A percentile compares a stretch with the other conserved stretches of the same genome.
Conservation (phyloP, 2,888 invertebrate species). For the Rhogogaster chlorosoma region DNA sequence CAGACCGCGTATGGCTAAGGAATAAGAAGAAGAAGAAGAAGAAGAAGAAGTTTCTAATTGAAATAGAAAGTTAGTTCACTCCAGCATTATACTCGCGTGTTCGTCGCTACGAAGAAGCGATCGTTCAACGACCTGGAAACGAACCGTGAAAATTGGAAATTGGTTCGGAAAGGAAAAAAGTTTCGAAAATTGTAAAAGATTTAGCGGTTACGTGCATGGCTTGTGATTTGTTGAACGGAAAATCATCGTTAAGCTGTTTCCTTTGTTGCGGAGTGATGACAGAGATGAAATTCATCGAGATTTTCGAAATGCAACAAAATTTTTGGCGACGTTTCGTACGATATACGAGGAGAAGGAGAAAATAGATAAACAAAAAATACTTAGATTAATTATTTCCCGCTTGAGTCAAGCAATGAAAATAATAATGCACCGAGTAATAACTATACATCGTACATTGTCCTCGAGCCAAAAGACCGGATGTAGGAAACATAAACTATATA, state of each 20-base stretch:
- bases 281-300: background rate
- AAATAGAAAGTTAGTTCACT: constrained; percentile 20
- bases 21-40: constrained; percentile 11
- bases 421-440: constrained; percentile 18
- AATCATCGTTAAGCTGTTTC: constrained; percentile 4
- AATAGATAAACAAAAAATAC: background rate
- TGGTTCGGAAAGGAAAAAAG: constrained; percentile 22
- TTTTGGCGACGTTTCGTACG: background rate
- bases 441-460: constrained; percentile 33
- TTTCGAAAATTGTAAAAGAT: constrained; percentile 32
- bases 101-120: constrained; percentile 18
- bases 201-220: constrained; percentile 20
- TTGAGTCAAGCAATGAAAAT: constrained; percentile 3
- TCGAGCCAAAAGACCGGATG: constrained; percentile 36
- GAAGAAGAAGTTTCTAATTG: constrained; percentile 8
- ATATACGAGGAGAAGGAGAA: background rate
- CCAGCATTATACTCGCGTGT: background rate
- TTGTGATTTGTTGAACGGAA: constrained; percentile 20
- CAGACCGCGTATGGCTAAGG: background rate
- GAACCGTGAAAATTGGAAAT: constrained; percentile 42
- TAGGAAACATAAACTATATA: constrained; percentile 41
- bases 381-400: background rate
- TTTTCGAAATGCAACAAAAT: background rate
- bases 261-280: background rate
- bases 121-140: constrained; percentile 23